phyloP scores from a whole-genome alignment of 2,888 invertebrate species.

The Papilio gigon region DNA sequence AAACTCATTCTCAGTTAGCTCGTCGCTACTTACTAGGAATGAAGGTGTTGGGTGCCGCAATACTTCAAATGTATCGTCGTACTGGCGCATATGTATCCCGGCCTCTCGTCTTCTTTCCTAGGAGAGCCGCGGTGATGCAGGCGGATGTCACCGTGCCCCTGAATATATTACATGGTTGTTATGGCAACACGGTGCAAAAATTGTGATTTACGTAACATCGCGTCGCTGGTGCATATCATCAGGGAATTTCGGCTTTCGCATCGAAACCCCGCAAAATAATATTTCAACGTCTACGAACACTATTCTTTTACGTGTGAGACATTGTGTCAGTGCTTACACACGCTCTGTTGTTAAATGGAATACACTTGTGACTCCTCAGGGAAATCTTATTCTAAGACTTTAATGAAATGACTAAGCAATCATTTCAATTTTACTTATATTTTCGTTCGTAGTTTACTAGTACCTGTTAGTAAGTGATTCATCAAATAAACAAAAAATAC shows the following conservation, averaged over 20 bases:
- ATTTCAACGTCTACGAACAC: constrained; percentile 58
- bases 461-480: not conserved
- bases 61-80: too few relatives aligned
- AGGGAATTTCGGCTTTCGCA: constrained; percentile 67
- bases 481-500: constrained; percentile 11
- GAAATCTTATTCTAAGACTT: constrained; percentile 13
- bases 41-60: too few relatives aligned
- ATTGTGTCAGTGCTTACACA: constrained; percentile 44
- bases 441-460: not conserved
- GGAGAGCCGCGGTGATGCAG: constrained; percentile 54
- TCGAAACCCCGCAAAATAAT: constrained; percentile 57
- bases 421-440: not conserved
- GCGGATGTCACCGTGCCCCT: constrained; percentile 72
- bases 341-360: constrained; percentile 39
- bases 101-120: constrained; percentile 47
- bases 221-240: constrained; percentile 52
- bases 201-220: constrained; percentile 73
- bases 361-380: constrained; percentile 24
- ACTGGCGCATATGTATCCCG: constrained; percentile 27
- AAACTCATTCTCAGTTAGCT: too few relatives aligned
- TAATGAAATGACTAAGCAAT: not conserved
- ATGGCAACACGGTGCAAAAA: constrained; percentile 75
- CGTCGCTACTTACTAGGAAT: too few relatives aligned
- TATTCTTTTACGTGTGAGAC: constrained; percentile 49
- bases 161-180: constrained; percentile 81